Base-by-base conservation (phyloP, 2,888 invertebrate species). In the Machimus rusticus region DNA sequence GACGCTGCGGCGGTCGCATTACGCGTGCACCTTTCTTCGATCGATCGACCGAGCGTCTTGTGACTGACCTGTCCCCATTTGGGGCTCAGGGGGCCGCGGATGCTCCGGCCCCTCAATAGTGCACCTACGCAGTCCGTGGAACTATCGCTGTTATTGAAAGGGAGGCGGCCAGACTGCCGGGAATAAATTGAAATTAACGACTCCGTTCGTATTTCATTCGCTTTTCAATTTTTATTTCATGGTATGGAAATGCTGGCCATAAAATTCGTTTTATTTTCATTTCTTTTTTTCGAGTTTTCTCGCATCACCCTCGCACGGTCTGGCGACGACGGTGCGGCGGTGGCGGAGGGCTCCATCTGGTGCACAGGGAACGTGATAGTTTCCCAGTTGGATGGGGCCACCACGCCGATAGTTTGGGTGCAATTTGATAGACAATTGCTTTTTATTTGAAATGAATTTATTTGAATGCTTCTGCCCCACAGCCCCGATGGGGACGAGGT, bases 21-120 rank as follows among this genome's bases (percentile, higher is more conserved):
- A 78, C 78, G 37, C 23, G 78, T 78, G 78, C 39, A 78, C 78
- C 78, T 78, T 78, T 78, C 78, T 43, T 78, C 78, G 78, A 78
- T 78, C 37, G 39, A 43, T 31, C 31, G 31, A 31, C 2, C 46
- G 23, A 43, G 23, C 78, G 23, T 78, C 78, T 78, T 78, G 46
- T 43, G 78, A 78, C 78, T 78, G 78, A 23, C 78, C 78, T 23
- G 78, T 78, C 78, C 66, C 66, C 66, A 23, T 23, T 28, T 5
- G 66, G 12, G 1, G 66, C 8, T 2, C 12, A 2, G 23, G 66
- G 19, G 66, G 23, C 66, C 28, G 23, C n/a, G 9, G 66, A 12
- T 14, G 28, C 28, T 12, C 66, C 4, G 5, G 34, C 34, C 34
- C 34, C 6, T 2, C 43, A 2, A 8, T 78, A 39, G 39, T 39